These are phyloP conservation scores for Pemphigus obesinymphae DNA, from an alignment of 1,140 invertebrate genomes.

Conservation along the genomic window DNA sequence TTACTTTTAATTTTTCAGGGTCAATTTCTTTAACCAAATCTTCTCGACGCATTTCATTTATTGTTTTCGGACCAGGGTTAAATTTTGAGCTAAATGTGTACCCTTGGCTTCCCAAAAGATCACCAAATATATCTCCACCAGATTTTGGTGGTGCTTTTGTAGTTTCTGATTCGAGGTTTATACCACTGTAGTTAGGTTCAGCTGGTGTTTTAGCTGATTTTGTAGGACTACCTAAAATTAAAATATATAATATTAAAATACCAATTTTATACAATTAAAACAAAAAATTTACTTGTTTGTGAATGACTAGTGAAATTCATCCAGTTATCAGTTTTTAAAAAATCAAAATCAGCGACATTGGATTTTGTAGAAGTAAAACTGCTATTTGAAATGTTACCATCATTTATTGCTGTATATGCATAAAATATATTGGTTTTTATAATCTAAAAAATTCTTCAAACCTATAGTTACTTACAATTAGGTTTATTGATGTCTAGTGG, in stretches of 20 bases:
- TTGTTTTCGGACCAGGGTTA: slow-evolving; percentile 74
- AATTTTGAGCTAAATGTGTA: slow-evolving; percentile 76
- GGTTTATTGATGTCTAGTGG: neutral
- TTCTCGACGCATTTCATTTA: slow-evolving; percentile 88
- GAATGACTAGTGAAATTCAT: slow-evolving; percentile 30
- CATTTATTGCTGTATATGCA: slow-evolving; percentile 1
- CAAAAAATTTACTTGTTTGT: slow-evolving; percentile 34
- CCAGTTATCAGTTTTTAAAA: slow-evolving; percentile 26
- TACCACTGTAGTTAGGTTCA: slow-evolving; percentile 57
- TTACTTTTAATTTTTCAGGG: slow-evolving; percentile 81
- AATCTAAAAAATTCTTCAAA: neutral
- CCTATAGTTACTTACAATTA: neutral
- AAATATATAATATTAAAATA: slow-evolving; percentile 35
- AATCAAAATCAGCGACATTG: slow-evolving; percentile 29
- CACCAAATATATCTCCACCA: slow-evolving; percentile 76
- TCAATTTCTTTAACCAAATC: slow-evolving; percentile 83
- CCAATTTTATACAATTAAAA: neutral
- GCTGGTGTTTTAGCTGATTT: slow-evolving; percentile 51
- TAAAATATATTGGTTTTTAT: neutral
- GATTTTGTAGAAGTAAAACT: slow-evolving; percentile 28
- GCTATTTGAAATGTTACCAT: neutral
- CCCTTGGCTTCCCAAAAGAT: slow-evolving; percentile 81
- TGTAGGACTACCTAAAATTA: slow-evolving; percentile 46
- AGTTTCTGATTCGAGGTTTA: slow-evolving; percentile 61
- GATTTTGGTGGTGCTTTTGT: slow-evolving; percentile 43